Evolutionary conservation across 2,888 invertebrate species (phyloP), one percentile per base, ranked within the genome.

Genomic region (Hypercompe scribonia): DNA sequence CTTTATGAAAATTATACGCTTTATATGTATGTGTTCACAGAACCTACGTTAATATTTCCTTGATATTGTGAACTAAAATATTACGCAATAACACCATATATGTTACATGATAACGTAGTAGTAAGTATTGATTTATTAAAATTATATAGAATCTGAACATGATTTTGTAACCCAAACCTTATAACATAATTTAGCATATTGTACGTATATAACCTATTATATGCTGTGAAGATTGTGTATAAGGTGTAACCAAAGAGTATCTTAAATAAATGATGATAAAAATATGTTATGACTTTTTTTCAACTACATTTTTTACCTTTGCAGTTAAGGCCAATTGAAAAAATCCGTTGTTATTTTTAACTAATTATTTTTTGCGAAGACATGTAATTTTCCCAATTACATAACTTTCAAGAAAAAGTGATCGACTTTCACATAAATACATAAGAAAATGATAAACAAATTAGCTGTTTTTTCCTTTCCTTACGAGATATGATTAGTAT

Each of bases 191-290:
- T 79, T 66, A 70, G 24, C 28, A 39, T 15, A 68, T 39, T 61
- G 33, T 73, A 15, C 50, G 18, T 71, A 68, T 34, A 63, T 74
- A 68, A 68, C 69, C 72, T 75, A 74, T 70, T 79, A 75, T 65
- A 39, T 80, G 78, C 81, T 79, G 74, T 78, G 74, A 83, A 77
- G 39, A 73, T 80, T 70, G 77, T 77, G 75, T 81, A 75, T 78
- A 84, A 74, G 74, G 74, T 84, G 84, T 84, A 84, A 84, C 81
- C 83, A 79, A 79, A 84, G 73, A 81, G 70, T 84, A 74, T 82
- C 81, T 77, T 77, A 79, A 83, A 81, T 84, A 84, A 84, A 84
- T 73, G 68, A 77, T 76, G 75, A 73, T 73, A 71, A 76, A 79
- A 71, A 10, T 58, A n/a, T 66, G 3, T 33, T 39, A 46, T 42